These are phyloP conservation scores for Euwallacea fornicatus DNA, from an alignment of 1,140 invertebrate genomes.

Conservation along the genomic window DNA sequence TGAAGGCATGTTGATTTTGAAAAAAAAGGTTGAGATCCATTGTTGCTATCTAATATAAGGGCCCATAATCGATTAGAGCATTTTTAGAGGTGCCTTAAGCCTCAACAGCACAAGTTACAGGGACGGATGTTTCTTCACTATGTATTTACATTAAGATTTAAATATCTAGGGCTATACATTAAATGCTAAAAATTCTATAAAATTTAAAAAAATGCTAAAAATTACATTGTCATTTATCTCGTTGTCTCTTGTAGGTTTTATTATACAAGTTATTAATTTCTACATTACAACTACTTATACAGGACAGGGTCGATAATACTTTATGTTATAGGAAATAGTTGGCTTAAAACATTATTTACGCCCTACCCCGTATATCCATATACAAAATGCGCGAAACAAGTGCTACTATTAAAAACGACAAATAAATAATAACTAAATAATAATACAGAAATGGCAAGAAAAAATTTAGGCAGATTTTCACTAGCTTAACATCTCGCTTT, in stretches of 20 bases:
- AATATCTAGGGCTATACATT: too few species aligned
- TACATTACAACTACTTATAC: constrained; percentile 25
- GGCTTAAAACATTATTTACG: constrained; percentile 37
- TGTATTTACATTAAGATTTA: too few species aligned
- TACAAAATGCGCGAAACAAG: constrained; percentile 23
- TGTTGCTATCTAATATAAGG: too few species aligned
- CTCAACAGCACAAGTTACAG: too few species aligned
- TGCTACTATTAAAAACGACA: constrained; percentile 33
- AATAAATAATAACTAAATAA: constrained; percentile 42
- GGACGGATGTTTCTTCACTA: too few species aligned
- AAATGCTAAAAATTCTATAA: too few species aligned
- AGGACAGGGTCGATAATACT: constrained; percentile 44
- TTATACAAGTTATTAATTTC: constrained; percentile 22
- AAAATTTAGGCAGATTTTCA: constrained; percentile 50
- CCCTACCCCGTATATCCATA: constrained; percentile 36
- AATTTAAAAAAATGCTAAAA: too few species aligned
- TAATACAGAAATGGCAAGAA: constrained; percentile 55
- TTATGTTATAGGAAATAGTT: constrained; percentile 42
- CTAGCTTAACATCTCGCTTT: constrained; percentile 43
- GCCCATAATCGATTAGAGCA: too few species aligned
- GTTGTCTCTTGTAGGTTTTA: constrained; percentile 29
- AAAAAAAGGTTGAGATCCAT: too few species aligned
- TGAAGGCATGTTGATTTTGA: too few species aligned
- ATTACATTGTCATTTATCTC: constrained; percentile 23
- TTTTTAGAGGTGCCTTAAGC: too few species aligned